Percentiles rank a stretch among this genome's conserved stretches.
phyloP scores from a whole-genome alignment of 2,888 invertebrate genomes.

The Acleris laterana region DNA sequence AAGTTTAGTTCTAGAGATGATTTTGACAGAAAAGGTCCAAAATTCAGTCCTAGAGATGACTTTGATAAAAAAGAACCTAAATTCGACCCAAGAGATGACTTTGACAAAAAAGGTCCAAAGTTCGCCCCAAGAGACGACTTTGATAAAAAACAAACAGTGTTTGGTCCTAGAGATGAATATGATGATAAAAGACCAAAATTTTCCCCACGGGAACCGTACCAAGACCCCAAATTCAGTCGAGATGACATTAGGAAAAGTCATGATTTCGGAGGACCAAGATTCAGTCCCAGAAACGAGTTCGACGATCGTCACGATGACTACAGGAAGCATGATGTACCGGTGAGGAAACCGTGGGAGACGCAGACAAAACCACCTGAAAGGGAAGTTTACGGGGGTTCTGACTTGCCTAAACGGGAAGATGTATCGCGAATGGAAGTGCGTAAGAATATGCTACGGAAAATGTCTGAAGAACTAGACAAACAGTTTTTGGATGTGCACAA shows the following conservation, averaged over 20 bases:
- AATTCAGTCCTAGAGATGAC: constrained; percentile 18
- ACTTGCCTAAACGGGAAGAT: constrained; percentile 44
- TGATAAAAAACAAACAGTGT: constrained; percentile 6
- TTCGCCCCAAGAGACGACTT: constrained; percentile 27
- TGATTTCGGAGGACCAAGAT: constrained; percentile 26
- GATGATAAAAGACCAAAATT: constrained; percentile 11
- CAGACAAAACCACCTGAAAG: constrained; percentile 15
- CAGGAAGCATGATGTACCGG: constrained; percentile 19
- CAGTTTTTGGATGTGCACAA: constrained; percentile 71
- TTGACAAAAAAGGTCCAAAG: constrained; percentile 15
- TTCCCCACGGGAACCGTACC: constrained; percentile 6
- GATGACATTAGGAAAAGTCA: constrained; percentile 10
- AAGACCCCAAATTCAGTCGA: constrained; percentile 16
- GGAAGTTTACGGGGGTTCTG: constrained; percentile 40
- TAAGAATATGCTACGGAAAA: constrained; percentile 30
- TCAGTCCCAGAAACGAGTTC: constrained; percentile 30
- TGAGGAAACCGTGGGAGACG: constrained; percentile 24
- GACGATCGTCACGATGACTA: constrained; percentile 21
- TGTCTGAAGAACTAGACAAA: constrained; percentile 54
- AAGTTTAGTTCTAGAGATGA: constrained; percentile 21
- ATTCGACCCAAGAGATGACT: constrained; percentile 11
- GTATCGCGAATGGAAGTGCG: constrained; percentile 32
- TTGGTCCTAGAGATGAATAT: constrained; percentile 27
- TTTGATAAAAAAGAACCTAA: constrained; percentile 20
- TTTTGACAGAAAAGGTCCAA: constrained; percentile 18